These are phyloP conservation scores for Lordiphosa collinella DNA, from an alignment of 1,140 invertebrate genomes.

Conservation along the genomic window DNA sequence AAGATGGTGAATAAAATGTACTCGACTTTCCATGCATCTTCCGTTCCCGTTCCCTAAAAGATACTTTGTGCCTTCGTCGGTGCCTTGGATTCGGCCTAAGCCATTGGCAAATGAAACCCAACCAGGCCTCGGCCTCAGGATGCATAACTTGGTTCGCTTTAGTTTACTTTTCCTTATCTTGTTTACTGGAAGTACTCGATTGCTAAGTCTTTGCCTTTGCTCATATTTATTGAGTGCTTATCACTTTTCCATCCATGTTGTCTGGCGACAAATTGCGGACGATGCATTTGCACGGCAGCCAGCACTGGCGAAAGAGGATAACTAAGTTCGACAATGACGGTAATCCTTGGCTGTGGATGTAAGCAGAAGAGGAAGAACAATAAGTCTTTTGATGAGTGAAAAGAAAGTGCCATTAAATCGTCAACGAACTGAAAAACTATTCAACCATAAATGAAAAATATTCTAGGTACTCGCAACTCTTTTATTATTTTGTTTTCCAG, in stretches of 20 bases:
- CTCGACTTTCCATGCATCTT: slow-evolving; percentile 2
- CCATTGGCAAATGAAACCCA: slow-evolving; percentile 34
- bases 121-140: slow-evolving; percentile 42
- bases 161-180: slow-evolving; percentile 31
- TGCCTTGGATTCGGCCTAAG: slow-evolving; percentile 9
- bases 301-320: not conserved
- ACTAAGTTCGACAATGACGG: not conserved
- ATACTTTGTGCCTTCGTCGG: not conserved
- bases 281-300: slow-evolving; percentile 9
- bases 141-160: slow-evolving; percentile 38
- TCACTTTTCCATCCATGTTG: slow-evolving; percentile 36
- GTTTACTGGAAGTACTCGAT: slow-evolving; percentile 50
- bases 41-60: not conserved
- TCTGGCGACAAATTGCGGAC: not conserved
- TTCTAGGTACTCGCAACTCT: too few species aligned
- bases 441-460: too few species aligned
- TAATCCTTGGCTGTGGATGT: too few species aligned
- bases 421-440: too few species aligned
- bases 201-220: slow-evolving; percentile 34
- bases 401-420: too few species aligned
- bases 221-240: slow-evolving; percentile 52
- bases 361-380: not conserved
- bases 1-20: slow-evolving; percentile 4
- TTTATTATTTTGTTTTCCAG: too few species aligned
- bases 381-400: not conserved